Evolutionary conservation across 2,888 invertebrate genomes (phyloP), one percentile per base, ranked within the genome.

Genomic region (Brachyptera risi): DNA sequence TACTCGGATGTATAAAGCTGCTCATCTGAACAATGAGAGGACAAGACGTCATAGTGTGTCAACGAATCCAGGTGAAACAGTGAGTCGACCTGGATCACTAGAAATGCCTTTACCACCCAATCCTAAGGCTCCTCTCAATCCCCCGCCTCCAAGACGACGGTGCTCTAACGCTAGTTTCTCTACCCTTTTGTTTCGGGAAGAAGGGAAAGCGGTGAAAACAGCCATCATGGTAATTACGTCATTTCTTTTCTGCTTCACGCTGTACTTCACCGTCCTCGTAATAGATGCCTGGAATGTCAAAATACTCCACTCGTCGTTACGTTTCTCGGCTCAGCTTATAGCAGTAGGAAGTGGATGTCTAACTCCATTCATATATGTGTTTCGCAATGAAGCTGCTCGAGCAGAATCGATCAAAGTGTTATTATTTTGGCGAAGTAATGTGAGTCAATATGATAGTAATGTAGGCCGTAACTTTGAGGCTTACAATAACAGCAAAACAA

Each of bases 281-380:
- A 59, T 70, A 26, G 71, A 71, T 58, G 69, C 70, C 35, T 71
- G 67, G 56, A 68, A 62, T 49, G 67, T 56, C 64, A 68, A 58
- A 54, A 65, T 59, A 63, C 50, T 65, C 11, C 64, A 66, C 1
- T 63, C 64, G 26, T 57, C 61, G 7, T 51, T 61, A n/a, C 65
- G 68, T 38, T 70, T 70, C 50, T 58, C 71, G 7, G 68, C 70
- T 2, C 66, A 73, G 11, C 67, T 73, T 26, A 68, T 76, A 35
- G 76, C 77, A 24, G 72, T 77, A 60, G 72, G 75, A 24, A 76
- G 76, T 65, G 76, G 76, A 59, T 74, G 77, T 13, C 71, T 78
- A 60, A 79, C 78, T 64, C 79, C 80, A 1, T 73, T 79, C 63
- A 76, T 79, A 37, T 80, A 80, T 68, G 79, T 79, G 35, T 79